Conservation (phyloP, 2,888 invertebrate genomes). For the Octonoba sinensis region DNA sequence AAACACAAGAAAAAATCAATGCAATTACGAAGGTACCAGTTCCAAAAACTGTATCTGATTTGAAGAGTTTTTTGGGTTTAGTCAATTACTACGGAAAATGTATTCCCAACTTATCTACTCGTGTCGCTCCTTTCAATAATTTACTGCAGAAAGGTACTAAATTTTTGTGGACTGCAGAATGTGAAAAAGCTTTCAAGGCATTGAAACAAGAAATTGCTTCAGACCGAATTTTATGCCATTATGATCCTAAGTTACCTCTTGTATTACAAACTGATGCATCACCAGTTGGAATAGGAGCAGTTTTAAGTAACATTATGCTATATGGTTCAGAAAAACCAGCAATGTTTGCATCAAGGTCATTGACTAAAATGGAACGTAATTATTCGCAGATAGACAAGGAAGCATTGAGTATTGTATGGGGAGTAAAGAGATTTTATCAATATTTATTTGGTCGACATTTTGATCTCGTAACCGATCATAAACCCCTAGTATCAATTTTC, state of each 20-base stretch:
- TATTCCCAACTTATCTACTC: slow-evolving; percentile 41
- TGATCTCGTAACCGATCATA: slow-evolving; percentile 69
- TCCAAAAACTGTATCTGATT: slow-evolving; percentile 40
- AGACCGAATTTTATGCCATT: slow-evolving; percentile 66
- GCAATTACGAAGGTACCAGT: slow-evolving; percentile 44
- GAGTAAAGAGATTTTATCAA: slow-evolving; percentile 68
- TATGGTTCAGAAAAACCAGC: slow-evolving; percentile 71
- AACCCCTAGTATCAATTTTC: slow-evolving; percentile 70
- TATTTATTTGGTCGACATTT: slow-evolving; percentile 66
- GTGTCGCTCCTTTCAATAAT: slow-evolving; percentile 36
- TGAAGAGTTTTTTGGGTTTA: slow-evolving; percentile 42
- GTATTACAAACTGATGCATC: slow-evolving; percentile 26
- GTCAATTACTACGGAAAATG: slow-evolving; percentile 43
- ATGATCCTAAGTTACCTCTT: slow-evolving; percentile 66
- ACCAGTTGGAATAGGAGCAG: slow-evolving; percentile 69
- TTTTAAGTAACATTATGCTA: slow-evolving; percentile 68
- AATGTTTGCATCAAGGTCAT: slow-evolving; percentile 70
- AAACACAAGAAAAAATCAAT: slow-evolving; percentile 40
- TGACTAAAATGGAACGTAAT: slow-evolving; percentile 68
- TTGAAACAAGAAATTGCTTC: slow-evolving; percentile 30
- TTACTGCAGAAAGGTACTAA: slow-evolving; percentile 35
- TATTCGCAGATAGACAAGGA: slow-evolving; percentile 71
- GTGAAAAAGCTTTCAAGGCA: slow-evolving; percentile 39
- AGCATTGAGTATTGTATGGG: slow-evolving; percentile 69
- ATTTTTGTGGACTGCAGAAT: slow-evolving; percentile 35